Conservation (phyloP, 2,888 invertebrate species). For the Allygus modestus region DNA sequence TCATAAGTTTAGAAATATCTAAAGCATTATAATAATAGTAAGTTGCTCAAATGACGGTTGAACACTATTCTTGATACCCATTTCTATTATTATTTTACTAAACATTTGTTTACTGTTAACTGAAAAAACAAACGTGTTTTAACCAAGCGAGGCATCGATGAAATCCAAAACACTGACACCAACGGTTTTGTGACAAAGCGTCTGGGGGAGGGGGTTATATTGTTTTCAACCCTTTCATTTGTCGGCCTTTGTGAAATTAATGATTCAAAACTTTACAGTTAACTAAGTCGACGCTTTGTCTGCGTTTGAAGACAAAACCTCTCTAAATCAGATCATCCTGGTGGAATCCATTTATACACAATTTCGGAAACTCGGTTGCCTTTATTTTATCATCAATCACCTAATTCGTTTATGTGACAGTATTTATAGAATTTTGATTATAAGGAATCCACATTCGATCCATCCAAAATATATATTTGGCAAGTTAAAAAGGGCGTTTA, state of each 20-base stretch:
- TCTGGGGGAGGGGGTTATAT: conserved; percentile 15
- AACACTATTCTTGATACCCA: too few relatives aligned
- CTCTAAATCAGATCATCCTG: conserved; percentile 40
- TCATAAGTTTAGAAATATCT: too few relatives aligned
- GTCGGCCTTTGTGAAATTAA: conserved; percentile 40
- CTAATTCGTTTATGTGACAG: conserved; percentile 12
- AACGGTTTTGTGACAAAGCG: conserved; percentile 38
- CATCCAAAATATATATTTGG: too few relatives aligned
- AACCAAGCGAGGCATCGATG: conserved; percentile 28
- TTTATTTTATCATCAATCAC: conserved; percentile 22
- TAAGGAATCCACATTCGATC: background rate
- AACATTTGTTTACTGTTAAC: background rate
- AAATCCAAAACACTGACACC: conserved; percentile 41
- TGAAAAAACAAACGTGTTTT: conserved; percentile 11
- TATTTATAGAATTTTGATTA: background rate
- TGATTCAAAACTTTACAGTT: conserved; percentile 43
- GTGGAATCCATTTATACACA: conserved; percentile 33
- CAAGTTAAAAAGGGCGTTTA: too few relatives aligned
- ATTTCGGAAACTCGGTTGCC: background rate
- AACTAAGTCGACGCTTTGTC: conserved; percentile 41
- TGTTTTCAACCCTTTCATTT: conserved; percentile 40
- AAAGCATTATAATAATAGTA: too few relatives aligned
- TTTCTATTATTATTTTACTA: too few relatives aligned
- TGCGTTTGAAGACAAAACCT: conserved; percentile 38
- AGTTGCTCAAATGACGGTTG: too few relatives aligned